Evolutionary conservation across 1,140 invertebrate species (phyloP), one percentile per base, ranked within the genome.

Genomic region (Choristoneura fumiferana): DNA sequence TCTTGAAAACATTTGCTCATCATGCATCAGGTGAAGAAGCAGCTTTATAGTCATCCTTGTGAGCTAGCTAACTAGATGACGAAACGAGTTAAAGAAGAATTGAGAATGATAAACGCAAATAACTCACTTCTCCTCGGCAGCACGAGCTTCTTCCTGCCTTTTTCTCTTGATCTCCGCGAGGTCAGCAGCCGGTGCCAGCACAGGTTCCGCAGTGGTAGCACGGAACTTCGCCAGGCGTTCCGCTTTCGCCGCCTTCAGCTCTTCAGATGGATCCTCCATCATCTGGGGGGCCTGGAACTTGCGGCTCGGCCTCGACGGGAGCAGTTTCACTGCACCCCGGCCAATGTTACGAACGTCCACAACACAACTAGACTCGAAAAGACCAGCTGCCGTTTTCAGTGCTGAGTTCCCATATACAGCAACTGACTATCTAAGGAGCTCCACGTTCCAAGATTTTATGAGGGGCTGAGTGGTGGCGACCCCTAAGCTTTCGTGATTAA

Each of bases 261-360:
- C 91, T 67, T 90, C 77, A 8, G 78, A 76, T 0, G 88, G 90
- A 65, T 91, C 91, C 69, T 91, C 92, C 89, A 90, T 90, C 52
- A 80, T 79, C 73, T 84, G 82, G 35, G 90, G 90, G 49, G 90
- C 83, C 78, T 91, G 91, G 85, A 94, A 94, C 76, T 91, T 92
- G 67, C 93, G 89, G 66, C 92, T 91, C 72, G 93, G 92, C 65
- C 93, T 91, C 70, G 90, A 89, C 45, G 92, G 91, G 49, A 92
- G 90, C 82, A 93, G 87, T 73, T 92, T 90, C 60, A 88, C 91
- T 92, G 83, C 73, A 78, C 73, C 76, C 62, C 75, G 73, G 76
- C 75, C 70, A 68, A 72, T 60, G 69, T 76, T 72, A 84, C 67
- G 67, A 54, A 61, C 14, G 58, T 67, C 6, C 58, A 62, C 61